Base-by-base conservation (phyloP, 2,797 vertebrate species). In the Clarias laeviceps region DNA sequence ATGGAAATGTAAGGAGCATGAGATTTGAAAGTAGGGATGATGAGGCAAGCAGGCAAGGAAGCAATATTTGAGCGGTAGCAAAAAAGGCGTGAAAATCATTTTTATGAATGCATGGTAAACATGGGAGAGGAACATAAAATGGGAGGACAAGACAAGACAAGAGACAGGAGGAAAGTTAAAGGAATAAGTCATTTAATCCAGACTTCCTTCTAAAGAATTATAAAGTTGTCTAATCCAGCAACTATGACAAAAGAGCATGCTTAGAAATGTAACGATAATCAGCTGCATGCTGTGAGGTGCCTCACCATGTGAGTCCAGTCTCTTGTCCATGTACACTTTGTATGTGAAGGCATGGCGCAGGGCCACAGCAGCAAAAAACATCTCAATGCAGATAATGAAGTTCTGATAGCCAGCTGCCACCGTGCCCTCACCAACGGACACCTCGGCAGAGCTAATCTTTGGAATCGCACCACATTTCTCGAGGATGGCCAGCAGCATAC, bases 381-480 rank as follows among this genome's bases (percentile, higher is more conserved):
- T 99, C 95, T 99, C 97, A 50, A 99, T 94, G 0, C 98, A 99
- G 84, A 98, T 97, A 91, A 99, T 98, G 87, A 99, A 99, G 95
- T 99, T 98, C 94, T 99, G 98, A 91, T 99, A 99, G 3, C 97
- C 98, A 0, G 98, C 97, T 0, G 98, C 98, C 15, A 99, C 97
- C 0, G 98, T 99, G 72, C 98, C 98, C 91, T 98, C 97, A 0
- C 98, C 98, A 20, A 99, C 96, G 0, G 96, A 97, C 91, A 99
- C 96, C 0, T 91, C 94, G 59, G 93, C 92, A 0, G 97, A 98
- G 87, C 95, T 95, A 73, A 99, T 98, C 94, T 97, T 96, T 79
- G 98, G 98, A 90, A 99, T 99, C 89, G 98, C 96, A 5, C 98
- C 98, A 1, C 97, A 98, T 92, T 98, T 99, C 88, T 99, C 98